phyloP scores from a whole-genome alignment of 2,797 vertebrate genomes.

The Ptychadena robeensis region DNA sequence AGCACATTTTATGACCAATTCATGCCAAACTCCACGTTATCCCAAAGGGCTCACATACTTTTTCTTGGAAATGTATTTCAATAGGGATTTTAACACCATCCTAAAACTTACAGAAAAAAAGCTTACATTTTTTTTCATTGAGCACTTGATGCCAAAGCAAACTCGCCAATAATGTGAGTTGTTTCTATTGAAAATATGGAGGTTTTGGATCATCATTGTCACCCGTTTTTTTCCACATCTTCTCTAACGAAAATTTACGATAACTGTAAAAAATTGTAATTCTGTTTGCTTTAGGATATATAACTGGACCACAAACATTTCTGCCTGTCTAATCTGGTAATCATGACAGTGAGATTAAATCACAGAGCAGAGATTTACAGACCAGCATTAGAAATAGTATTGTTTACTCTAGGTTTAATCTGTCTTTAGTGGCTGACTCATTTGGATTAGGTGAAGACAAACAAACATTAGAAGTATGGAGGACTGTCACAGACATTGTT shows the following conservation, averaged over 20 bases:
- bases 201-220: background rate
- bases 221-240: slow-evolving; percentile 15
- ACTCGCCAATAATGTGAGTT: too few species aligned
- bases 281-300: slow-evolving; percentile 35
- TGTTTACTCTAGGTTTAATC: slow-evolving; percentile 35
- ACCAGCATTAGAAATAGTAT: slow-evolving; percentile 10
- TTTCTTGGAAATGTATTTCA: too few species aligned
- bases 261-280: slow-evolving; percentile 26
- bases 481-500: background rate
- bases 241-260: slow-evolving; percentile 10
- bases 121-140: too few species aligned
- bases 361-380: slow-evolving; percentile 24
- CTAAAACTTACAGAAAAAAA: too few species aligned
- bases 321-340: slow-evolving; percentile 24
- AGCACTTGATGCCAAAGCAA: too few species aligned
- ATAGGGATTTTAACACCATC: too few species aligned
- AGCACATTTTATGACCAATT: too few species aligned
- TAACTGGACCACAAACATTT: slow-evolving; percentile 13
- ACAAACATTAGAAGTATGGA: slow-evolving; percentile 11
- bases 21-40: too few species aligned
- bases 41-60: too few species aligned
- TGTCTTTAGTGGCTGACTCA: slow-evolving; percentile 8
- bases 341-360: slow-evolving; percentile 40
- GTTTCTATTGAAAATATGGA: background rate
- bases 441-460: slow-evolving; percentile 26